These are phyloP conservation scores for Drosophila nebulosa DNA, from an alignment of 1,140 invertebrate species.

Conservation along the genomic window DNA sequence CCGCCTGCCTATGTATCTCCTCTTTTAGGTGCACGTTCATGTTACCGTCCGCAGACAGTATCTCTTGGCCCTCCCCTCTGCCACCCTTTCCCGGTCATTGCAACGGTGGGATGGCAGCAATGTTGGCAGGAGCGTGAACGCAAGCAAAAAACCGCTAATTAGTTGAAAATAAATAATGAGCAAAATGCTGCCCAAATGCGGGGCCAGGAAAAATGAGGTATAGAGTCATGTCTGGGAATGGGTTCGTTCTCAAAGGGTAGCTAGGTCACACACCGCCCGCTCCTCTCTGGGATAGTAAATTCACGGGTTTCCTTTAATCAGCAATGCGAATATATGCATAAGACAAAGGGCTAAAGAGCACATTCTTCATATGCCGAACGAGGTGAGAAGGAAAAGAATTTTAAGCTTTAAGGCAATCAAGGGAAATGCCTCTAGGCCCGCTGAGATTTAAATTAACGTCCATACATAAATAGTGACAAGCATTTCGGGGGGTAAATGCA, in stretches of 20 bases:
- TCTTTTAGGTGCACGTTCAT: neutral
- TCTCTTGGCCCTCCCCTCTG: neutral
- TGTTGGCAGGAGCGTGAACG: constrained; percentile 29
- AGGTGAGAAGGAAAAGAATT: neutral
- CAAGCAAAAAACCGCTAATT: constrained; percentile 65
- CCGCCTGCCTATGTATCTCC: neutral
- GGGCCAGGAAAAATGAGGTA: neutral
- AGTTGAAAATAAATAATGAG: constrained; percentile 76
- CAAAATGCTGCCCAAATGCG: constrained; percentile 44
- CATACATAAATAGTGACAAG: too few species aligned
- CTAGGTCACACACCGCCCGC: too few species aligned
- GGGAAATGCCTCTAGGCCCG: too few species aligned
- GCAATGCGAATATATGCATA: neutral
- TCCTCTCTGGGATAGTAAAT: neutral
- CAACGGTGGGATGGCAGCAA: constrained; percentile 39
- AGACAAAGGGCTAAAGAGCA: neutral
- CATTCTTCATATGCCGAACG: neutral
- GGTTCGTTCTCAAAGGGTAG: neutral
- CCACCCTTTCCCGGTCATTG: neutral
- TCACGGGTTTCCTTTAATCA: neutral
- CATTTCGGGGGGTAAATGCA: too few species aligned
- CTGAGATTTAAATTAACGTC: too few species aligned
- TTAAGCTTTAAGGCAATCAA: neutral
- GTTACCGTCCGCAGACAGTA: neutral
- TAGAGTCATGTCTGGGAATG: neutral